phyloP scores from a whole-genome alignment of 1,140 invertebrate species.

The Drosophila pseudoobscura region DNA sequence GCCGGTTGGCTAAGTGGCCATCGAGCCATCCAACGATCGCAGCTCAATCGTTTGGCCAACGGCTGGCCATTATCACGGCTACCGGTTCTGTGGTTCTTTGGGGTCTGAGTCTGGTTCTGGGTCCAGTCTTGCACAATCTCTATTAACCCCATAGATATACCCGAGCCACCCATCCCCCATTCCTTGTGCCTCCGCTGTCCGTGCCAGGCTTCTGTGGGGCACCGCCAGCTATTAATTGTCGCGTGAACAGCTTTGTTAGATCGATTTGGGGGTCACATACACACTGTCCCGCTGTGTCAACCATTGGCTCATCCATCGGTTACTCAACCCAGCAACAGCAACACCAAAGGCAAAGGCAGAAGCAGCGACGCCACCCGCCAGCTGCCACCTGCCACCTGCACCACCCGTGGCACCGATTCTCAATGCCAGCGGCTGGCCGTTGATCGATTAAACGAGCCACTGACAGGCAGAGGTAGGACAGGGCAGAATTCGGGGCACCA shows the following conservation, averaged over 20 bases:
- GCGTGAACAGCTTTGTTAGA: slow-evolving; percentile 70
- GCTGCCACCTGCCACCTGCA: background rate
- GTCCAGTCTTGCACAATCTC: too few species aligned
- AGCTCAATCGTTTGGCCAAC: slow-evolving; percentile 45
- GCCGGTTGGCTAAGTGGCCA: slow-evolving; percentile 5
- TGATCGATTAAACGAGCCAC: slow-evolving; percentile 75
- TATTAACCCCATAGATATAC: too few species aligned
- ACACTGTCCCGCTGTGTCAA: slow-evolving; percentile 54
- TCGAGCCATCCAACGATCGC: too few species aligned
- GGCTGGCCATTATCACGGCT: slow-evolving; percentile 69
- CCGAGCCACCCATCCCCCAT: too few species aligned
- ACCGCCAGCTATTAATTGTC: slow-evolving; percentile 69
- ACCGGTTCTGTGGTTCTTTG: slow-evolving; percentile 37
- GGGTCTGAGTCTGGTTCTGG: slow-evolving; percentile 12
- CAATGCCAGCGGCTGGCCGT: slow-evolving; percentile 71
- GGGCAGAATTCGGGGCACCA: too few species aligned
- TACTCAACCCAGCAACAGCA: slow-evolving; percentile 14
- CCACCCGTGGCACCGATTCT: slow-evolving; percentile 41
- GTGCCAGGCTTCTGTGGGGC: slow-evolving; percentile 52
- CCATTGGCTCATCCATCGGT: slow-evolving; percentile 25
- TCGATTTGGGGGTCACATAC: slow-evolving; percentile 55
- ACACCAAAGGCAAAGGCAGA: background rate
- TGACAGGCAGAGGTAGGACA: slow-evolving; percentile 5
- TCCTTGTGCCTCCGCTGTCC: background rate
- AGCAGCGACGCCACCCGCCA: slow-evolving; percentile 8